phyloP scores from a whole-genome alignment of 2,888 invertebrate species.

The Iphiclides podalirius region DNA sequence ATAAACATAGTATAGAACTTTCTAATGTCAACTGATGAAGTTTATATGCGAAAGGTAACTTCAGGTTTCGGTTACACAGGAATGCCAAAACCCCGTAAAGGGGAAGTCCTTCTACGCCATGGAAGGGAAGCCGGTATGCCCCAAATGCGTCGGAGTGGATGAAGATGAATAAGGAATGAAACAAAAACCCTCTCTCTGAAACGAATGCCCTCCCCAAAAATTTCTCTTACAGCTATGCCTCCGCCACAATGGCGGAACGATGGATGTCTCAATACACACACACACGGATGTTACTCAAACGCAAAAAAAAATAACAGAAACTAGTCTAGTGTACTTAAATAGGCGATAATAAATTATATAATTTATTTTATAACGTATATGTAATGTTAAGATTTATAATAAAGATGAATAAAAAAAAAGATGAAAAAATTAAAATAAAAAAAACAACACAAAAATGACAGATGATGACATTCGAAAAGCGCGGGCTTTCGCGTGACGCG shows the following conservation, averaged over 20 bases:
- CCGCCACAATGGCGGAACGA: slow-evolving; percentile 40
- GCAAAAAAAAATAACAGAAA: slow-evolving; percentile 43
- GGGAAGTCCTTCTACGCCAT: slow-evolving; percentile 98
- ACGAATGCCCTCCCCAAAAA: slow-evolving; percentile 62
- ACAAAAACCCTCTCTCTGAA: slow-evolving; percentile 40
- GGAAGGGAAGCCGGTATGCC: slow-evolving; percentile 98
- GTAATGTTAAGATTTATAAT: slow-evolving; percentile 76
- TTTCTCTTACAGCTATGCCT: slow-evolving; percentile 75
- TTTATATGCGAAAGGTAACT: slow-evolving; percentile 31
- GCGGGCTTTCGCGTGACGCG: slow-evolving; percentile 28
- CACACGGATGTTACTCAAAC: slow-evolving; percentile 40
- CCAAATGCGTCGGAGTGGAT: slow-evolving; percentile 94
- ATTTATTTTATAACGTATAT: slow-evolving; percentile 77
- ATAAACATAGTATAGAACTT: slow-evolving; percentile 31
- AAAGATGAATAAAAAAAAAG: slow-evolving; percentile 71
- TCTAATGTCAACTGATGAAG: slow-evolving; percentile 6
- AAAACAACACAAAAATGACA: slow-evolving; percentile 37
- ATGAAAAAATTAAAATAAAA: slow-evolving; percentile 40
- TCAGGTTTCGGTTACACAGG: slow-evolving; percentile 81
- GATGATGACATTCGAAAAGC: slow-evolving; percentile 29
- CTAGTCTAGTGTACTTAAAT: slow-evolving; percentile 51
- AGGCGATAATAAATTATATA: slow-evolving; percentile 63
- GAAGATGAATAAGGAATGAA: slow-evolving; percentile 85
- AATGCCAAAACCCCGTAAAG: slow-evolving; percentile 95
- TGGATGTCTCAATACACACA: slow-evolving; percentile 31